These are phyloP conservation scores for Sebastes trivittatus DNA, from an alignment of 2,797 vertebrate genomes.

Conservation along the genomic window DNA sequence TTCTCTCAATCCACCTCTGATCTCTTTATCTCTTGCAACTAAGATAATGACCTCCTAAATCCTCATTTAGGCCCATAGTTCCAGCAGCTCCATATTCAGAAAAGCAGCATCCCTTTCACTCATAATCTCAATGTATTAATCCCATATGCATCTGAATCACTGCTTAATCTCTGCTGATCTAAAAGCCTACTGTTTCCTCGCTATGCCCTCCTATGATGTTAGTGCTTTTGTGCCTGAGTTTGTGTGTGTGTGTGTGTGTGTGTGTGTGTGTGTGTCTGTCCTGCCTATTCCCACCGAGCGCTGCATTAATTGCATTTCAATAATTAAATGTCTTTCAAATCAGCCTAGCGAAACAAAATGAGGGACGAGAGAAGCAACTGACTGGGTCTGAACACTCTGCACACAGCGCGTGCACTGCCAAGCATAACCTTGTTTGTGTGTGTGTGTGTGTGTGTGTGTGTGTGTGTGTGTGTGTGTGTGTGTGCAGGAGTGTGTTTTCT, in stretches of 20 bases:
- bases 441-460: neutral
- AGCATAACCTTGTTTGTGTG: neutral
- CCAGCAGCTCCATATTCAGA: conserved; percentile 12
- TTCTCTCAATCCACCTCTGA: conserved; percentile 28
- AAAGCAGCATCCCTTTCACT: conserved; percentile 28
- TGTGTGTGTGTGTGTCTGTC: conserved; percentile 11
- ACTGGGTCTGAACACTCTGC: conserved; percentile 2
- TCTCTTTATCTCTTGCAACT: conserved; percentile 47
- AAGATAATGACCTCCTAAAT: conserved; percentile 44
- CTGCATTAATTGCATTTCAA: conserved; percentile 76
- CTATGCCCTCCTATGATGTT: neutral
- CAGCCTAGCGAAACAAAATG: conserved; percentile 53
- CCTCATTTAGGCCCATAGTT: conserved; percentile 17
- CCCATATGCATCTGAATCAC: conserved; percentile 40
- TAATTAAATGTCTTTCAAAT: conserved; percentile 77
- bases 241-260: conserved; percentile 27
- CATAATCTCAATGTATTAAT: conserved; percentile 68
- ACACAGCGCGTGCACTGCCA: neutral
- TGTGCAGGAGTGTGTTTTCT: conserved; percentile 1
- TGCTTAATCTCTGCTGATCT: conserved; percentile 56
- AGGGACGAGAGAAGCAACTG: conserved; percentile 20
- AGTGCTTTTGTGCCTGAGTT: neutral
- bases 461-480: neutral
- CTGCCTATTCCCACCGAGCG: conserved; percentile 45
- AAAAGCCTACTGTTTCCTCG: conserved; percentile 34